Percentiles rank a stretch among this genome's conserved stretches.
Conservation (phyloP, 2,797 vertebrate species). For the Microchirus variegatus region DNA sequence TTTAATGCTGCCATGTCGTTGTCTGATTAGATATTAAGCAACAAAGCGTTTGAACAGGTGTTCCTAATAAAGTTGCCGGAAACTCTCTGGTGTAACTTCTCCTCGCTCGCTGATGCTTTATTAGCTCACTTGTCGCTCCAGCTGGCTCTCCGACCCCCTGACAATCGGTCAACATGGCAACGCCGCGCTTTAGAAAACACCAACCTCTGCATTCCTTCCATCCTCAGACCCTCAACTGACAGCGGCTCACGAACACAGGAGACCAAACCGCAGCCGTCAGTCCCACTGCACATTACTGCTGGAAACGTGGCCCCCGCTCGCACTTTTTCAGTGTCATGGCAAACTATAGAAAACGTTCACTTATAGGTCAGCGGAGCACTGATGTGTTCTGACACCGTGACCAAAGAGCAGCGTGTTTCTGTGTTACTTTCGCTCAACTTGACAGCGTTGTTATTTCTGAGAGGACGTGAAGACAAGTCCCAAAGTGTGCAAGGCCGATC, state of each 20-base stretch:
- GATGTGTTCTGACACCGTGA: slow-evolving; percentile 14
- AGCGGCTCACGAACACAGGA: slow-evolving; percentile 34
- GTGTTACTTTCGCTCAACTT: slow-evolving; percentile 1
- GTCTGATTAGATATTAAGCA: too few relatives aligned
- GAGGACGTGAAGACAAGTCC: background rate
- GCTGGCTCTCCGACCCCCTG: slow-evolving; percentile 24
- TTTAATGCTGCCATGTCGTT: too few relatives aligned
- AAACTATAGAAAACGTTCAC: slow-evolving; percentile 5
- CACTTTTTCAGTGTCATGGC: slow-evolving; percentile 10
- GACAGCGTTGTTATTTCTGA: background rate
- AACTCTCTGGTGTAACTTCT: background rate
- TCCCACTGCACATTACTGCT: slow-evolving; percentile 17
- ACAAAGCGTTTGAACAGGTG: too few relatives aligned
- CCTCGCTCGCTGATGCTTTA: background rate
- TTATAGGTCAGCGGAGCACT: slow-evolving; percentile 28
- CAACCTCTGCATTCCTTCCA: slow-evolving; percentile 57
- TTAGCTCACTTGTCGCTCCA: slow-evolving; percentile 11
- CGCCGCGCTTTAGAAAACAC: slow-evolving; percentile 30
- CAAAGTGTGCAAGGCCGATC: background rate
- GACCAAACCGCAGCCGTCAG: slow-evolving; percentile 51
- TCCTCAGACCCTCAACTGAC: slow-evolving; percentile 27
- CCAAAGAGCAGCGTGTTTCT: slow-evolving; percentile 9
- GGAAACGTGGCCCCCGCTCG: background rate
- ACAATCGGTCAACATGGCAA: slow-evolving; percentile 27
- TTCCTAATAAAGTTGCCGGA: too few relatives aligned